Percentiles rank a stretch among this genome's conserved stretches.
Evolutionary conservation across 1,140 invertebrate species (phyloP).

Genomic region (Drosophila novamexicana): DNA sequence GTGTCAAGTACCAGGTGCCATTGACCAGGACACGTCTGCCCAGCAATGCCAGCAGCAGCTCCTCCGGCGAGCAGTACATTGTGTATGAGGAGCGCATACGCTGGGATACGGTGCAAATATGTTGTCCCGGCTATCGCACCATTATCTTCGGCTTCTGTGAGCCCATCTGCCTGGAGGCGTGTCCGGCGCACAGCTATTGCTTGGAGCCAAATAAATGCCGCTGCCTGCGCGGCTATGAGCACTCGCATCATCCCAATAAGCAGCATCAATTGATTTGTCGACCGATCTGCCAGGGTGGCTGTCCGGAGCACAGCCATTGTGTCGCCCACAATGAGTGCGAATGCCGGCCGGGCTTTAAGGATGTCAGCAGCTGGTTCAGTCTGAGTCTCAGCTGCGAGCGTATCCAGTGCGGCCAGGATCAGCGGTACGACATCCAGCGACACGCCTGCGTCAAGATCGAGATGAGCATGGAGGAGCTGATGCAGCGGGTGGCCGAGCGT

Average conservation of each 20-base stretch:
- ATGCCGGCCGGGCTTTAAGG: conserved; percentile 69
- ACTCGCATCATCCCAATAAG: conserved; percentile 71
- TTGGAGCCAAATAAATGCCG: conserved; percentile 87
- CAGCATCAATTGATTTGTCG: conserved; percentile 65
- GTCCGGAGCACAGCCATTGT: conserved; percentile 71
- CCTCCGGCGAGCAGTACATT: conserved; percentile 40
- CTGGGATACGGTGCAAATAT: conserved; percentile 69
- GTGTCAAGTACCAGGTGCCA: conserved; percentile 76
- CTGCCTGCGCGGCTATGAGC: conserved; percentile 85
- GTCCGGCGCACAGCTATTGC: conserved; percentile 86
- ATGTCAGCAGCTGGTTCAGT: conserved; percentile 72
- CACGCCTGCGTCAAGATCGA: conserved; percentile 70
- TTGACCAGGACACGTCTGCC: conserved; percentile 42
- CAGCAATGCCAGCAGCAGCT: conserved; percentile 11
- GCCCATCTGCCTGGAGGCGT: conserved; percentile 62
- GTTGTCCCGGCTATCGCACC: conserved; percentile 74
- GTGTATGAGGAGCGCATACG: conserved; percentile 70
- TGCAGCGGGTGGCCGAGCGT: conserved; percentile 70
- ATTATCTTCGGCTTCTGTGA: conserved; percentile 76
- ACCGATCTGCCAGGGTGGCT: conserved; percentile 69
- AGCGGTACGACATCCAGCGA: conserved; percentile 62
- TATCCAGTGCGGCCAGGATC: conserved; percentile 68
- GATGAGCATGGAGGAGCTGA: conserved; percentile 80
- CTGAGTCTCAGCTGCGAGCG: conserved; percentile 63
- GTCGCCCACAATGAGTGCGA: conserved; percentile 71